Conservation (phyloP, 2,888 invertebrate species). For the Xestia sexstrigata region DNA sequence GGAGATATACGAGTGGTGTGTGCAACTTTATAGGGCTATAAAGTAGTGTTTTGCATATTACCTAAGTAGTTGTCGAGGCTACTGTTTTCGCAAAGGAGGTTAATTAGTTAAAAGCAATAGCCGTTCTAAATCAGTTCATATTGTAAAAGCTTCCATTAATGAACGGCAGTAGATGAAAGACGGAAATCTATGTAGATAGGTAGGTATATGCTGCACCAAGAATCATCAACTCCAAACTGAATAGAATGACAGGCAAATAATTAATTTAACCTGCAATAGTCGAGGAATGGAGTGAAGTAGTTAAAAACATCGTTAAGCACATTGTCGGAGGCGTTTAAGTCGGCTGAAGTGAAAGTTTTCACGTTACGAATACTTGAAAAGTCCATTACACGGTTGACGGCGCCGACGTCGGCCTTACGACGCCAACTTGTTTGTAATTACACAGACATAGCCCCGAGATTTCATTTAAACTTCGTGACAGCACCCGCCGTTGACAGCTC, state of each 20-base stretch:
- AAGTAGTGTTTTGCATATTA: conserved; percentile 44
- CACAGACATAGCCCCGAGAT: conserved; percentile 86
- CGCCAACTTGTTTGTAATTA: conserved; percentile 87
- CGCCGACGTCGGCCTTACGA: conserved; percentile 82
- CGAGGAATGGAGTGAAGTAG: conserved; percentile 82
- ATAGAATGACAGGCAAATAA: conserved; percentile 76
- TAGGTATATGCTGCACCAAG: conserved; percentile 13
- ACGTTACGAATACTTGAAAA: conserved; percentile 90
- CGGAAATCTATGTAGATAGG: neutral
- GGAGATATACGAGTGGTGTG: conserved; percentile 41
- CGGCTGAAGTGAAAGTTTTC: conserved; percentile 86
- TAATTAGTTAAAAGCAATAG: conserved; percentile 35
- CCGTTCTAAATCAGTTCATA: conserved; percentile 15
- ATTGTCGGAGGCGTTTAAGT: conserved; percentile 87
- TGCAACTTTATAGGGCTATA: conserved; percentile 34
- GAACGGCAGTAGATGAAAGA: neutral
- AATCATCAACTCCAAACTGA: conserved; percentile 57
- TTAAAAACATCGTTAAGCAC: conserved; percentile 89
- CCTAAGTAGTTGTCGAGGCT: conserved; percentile 20
- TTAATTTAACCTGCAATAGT: conserved; percentile 85
- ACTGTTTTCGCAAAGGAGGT: conserved; percentile 39
- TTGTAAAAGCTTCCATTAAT: neutral
- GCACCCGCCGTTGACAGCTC: conserved; percentile 79
- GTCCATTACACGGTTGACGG: conserved; percentile 89
- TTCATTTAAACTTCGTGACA: conserved; percentile 88